phyloP scores from a whole-genome alignment of 2,113 vertebrate genomes.

The Cynocephalus volans region DNA sequence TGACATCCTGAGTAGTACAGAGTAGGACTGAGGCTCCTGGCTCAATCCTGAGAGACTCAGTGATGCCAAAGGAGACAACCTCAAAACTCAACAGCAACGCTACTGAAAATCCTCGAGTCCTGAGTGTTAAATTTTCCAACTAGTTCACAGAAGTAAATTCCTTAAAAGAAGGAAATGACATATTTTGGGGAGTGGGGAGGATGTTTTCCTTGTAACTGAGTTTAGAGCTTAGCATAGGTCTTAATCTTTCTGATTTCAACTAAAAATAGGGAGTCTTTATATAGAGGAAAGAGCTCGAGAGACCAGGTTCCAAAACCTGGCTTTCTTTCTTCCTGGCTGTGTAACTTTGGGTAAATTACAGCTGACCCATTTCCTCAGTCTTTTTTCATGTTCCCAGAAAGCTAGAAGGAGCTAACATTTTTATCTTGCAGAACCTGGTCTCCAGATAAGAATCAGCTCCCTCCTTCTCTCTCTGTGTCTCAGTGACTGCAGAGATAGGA shows the following conservation, averaged over 20 bases:
- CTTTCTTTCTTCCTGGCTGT: not conserved
- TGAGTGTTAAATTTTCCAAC: constrained; percentile 25
- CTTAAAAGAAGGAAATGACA: not conserved
- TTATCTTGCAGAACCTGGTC: not conserved
- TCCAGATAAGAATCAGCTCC: constrained; percentile 28
- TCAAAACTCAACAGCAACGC: not conserved
- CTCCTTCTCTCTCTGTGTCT: not conserved
- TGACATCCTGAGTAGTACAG: not conserved
- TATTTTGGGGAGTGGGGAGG: not conserved
- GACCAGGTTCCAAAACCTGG: not conserved
- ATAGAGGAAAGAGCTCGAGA: not conserved
- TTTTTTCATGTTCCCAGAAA: constrained; percentile 17
- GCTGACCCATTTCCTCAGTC: constrained; percentile 9
- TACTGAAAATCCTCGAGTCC: constrained; percentile 19
- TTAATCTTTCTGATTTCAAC: constrained; percentile 53
- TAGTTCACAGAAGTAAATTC: constrained; percentile 53
- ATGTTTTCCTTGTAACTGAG: constrained; percentile 28
- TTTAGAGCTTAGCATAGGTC: not conserved
- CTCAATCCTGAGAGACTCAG: not conserved
- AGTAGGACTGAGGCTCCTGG: not conserved
- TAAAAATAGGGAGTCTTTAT: constrained; percentile 52
- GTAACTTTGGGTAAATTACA: not conserved
- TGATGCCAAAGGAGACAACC: not conserved
- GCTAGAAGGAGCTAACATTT: not conserved
- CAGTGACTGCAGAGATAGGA: not conserved